phyloP scores from a whole-genome alignment of 2,888 invertebrate species.

The Oithona nana region DNA sequence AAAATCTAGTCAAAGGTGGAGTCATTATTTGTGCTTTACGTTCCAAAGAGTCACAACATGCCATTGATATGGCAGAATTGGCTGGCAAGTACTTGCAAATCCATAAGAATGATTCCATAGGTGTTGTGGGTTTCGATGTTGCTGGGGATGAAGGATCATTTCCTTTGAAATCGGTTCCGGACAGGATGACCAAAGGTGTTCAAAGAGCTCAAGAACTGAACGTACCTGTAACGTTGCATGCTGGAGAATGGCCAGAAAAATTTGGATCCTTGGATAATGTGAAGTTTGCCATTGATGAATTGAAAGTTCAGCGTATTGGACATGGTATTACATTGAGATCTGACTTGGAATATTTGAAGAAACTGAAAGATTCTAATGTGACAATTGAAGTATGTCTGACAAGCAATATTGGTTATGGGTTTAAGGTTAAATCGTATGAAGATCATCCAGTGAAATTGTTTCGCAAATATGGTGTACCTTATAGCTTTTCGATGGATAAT shows the following conservation, averaged over 20 bases:
- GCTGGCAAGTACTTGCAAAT: neutral
- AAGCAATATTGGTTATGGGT: neutral
- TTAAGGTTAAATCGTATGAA: neutral
- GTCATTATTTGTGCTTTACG: neutral
- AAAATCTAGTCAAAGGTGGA: neutral
- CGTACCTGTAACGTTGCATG: neutral
- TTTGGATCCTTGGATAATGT: neutral
- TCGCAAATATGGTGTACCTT: neutral
- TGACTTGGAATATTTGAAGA: neutral
- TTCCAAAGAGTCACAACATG: neutral
- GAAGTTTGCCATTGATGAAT: neutral
- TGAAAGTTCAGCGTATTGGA: neutral
- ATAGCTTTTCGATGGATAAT: neutral
- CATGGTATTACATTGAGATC: neutral
- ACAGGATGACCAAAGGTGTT: neutral
- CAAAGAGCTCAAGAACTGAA: neutral
- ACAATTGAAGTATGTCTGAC: neutral
- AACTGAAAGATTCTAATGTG: neutral
- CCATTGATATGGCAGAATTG: neutral
- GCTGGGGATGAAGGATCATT: neutral
- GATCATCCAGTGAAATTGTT: neutral
- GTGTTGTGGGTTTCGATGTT: neutral
- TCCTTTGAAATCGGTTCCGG: neutral
- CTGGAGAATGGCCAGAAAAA: conserved; percentile 6
- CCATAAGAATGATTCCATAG: neutral